These are phyloP conservation scores for Drosophila borealis DNA, from an alignment of 2,888 invertebrate species.

Conservation along the genomic window DNA sequence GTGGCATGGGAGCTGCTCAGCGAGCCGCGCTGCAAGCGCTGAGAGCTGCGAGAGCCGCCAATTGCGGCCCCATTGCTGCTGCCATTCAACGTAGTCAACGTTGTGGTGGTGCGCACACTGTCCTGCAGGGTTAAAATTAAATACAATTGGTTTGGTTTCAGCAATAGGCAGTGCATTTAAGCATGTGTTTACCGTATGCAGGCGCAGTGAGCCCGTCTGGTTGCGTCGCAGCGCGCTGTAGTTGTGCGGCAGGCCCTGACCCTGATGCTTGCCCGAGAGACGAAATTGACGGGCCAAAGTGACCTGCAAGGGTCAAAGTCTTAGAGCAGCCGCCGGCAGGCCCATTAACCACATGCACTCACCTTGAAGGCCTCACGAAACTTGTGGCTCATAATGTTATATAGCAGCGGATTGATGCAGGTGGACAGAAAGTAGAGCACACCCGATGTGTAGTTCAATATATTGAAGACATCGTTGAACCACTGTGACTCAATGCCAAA, in stretches of 20 bases:
- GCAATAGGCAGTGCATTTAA: background rate
- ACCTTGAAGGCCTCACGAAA: slow-evolving; percentile 90
- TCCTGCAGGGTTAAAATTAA: slow-evolving; percentile 80
- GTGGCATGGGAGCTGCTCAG: slow-evolving; percentile 81
- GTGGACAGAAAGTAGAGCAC: slow-evolving; percentile 89
- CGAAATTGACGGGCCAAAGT: slow-evolving; percentile 84
- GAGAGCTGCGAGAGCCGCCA: slow-evolving; percentile 60
- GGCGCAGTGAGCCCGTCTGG: slow-evolving; percentile 83
- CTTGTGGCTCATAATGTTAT: slow-evolving; percentile 90
- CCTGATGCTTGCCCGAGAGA: slow-evolving; percentile 79
- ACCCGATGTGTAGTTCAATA: slow-evolving; percentile 89
- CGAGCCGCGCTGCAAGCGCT: slow-evolving; percentile 81
- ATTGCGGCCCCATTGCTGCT: slow-evolving; percentile 36
- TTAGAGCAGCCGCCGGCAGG: background rate
- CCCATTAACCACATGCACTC: slow-evolving; percentile 40
- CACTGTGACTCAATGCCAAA: slow-evolving; percentile 75
- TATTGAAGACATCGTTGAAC: slow-evolving; percentile 87
- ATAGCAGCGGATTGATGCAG: slow-evolving; percentile 89
- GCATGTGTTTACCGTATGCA: slow-evolving; percentile 82
- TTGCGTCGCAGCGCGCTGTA: slow-evolving; percentile 83
- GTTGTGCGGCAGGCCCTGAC: slow-evolving; percentile 76
- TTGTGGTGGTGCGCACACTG: slow-evolving; percentile 83
- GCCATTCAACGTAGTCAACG: slow-evolving; percentile 75
- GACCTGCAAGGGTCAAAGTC: slow-evolving; percentile 64
- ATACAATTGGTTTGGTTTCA: slow-evolving; percentile 16